phyloP scores from a whole-genome alignment of 1,140 invertebrate species.

The Phymastichus coffea region DNA sequence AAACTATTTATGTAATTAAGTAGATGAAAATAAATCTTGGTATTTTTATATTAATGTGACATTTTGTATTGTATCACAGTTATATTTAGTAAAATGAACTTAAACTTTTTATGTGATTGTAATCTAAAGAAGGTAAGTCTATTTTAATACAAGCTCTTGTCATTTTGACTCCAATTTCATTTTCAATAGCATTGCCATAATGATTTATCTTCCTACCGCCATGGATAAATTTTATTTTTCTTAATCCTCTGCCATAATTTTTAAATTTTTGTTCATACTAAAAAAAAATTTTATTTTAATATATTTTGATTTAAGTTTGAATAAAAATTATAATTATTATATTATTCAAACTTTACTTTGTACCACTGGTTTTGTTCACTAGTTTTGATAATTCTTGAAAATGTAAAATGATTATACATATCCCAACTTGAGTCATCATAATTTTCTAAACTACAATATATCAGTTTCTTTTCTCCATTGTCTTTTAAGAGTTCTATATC shows the following conservation, averaged over 20 bases:
- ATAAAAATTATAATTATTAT: constrained; percentile 3
- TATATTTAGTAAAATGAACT: no score
- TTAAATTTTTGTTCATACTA: constrained; percentile 41
- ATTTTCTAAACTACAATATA: constrained; percentile 15
- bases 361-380: constrained; percentile 45
- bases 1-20: no score
- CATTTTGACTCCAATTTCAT: constrained; percentile 71
- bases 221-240: constrained; percentile 41
- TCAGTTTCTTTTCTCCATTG: constrained; percentile 26
- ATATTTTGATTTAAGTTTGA: no score
- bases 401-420: no score
- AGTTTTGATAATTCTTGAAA: constrained; percentile 29
- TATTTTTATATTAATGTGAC: no score
- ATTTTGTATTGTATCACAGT: no score
- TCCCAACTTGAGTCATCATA: no score
- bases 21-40: no score
- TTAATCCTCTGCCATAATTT: constrained; percentile 42
- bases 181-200: constrained; percentile 70
- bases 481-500: constrained; percentile 27
- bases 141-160: constrained; percentile 58
- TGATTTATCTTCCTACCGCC: constrained; percentile 59
- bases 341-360: constrained; percentile 31
- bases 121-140: constrained; percentile 29
- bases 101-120: no score
- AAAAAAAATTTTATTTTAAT: background rate